phyloP scores from a whole-genome alignment of 1,140 invertebrate species.

The Samia ricini region DNA sequence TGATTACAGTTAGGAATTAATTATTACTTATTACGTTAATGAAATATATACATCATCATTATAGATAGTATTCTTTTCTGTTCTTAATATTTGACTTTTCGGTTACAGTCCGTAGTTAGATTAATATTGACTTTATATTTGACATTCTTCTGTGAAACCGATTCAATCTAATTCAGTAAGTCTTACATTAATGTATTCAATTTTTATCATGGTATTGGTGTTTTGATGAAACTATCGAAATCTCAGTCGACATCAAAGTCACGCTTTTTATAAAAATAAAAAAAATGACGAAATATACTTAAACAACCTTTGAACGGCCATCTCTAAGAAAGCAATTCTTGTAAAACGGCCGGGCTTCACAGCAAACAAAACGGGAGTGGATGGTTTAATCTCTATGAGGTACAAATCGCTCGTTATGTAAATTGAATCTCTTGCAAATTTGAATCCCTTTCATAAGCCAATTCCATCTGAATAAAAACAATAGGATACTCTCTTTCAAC shows the following conservation, averaged over 20 bases:
- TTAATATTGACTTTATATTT: too few relatives aligned
- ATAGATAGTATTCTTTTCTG: too few relatives aligned
- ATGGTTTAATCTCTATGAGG: conserved; percentile 69
- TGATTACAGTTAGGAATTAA: too few relatives aligned
- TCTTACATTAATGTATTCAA: not conserved
- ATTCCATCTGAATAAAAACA: conserved; percentile 63
- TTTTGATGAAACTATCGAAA: not conserved
- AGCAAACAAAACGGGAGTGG: conserved; percentile 44
- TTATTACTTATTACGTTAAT: too few relatives aligned
- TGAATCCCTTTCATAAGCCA: conserved; percentile 71
- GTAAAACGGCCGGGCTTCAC: conserved; percentile 22
- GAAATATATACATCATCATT: too few relatives aligned
- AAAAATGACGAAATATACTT: not conserved
- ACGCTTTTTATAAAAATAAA: not conserved
- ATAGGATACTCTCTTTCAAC: conserved; percentile 52
- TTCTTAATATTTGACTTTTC: too few relatives aligned
- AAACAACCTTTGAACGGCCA: conserved; percentile 16
- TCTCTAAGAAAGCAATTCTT: conserved; percentile 28
- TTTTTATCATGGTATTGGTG: not conserved
- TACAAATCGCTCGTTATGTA: conserved; percentile 74
- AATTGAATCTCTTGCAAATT: conserved; percentile 73
- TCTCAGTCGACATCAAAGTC: not conserved
- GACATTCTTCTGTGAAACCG: not conserved
- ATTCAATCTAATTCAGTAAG: not conserved
- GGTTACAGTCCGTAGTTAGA: too few relatives aligned